These are phyloP conservation scores for Nothoprocta pentlandii DNA, from an alignment of 2,113 vertebrate species.

Conservation along the genomic window DNA sequence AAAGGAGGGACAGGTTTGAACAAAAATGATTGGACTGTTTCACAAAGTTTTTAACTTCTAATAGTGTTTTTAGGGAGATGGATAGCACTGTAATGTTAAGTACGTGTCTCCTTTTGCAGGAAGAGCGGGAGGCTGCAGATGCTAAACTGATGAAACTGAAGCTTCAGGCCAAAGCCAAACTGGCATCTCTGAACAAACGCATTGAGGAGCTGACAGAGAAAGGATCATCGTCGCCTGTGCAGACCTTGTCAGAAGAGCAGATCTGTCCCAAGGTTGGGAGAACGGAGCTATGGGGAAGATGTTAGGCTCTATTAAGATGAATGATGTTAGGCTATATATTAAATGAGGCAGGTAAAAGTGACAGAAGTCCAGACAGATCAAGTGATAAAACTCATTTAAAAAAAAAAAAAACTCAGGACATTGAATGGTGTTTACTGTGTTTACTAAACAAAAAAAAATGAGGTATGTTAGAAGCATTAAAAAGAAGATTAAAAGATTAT, in stretches of 20 bases:
- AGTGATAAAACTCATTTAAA: no score
- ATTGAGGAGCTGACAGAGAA: constrained; percentile 87
- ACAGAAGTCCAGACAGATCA: not conserved
- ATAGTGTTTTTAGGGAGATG: not conserved
- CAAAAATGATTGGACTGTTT: not conserved
- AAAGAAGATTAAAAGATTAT: not conserved
- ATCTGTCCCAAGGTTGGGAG: constrained; percentile 46
- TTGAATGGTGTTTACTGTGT: not conserved
- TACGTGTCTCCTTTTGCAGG: constrained; percentile 72
- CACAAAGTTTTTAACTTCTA: not conserved
- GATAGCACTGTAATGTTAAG: not conserved
- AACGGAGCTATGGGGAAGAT: not conserved
- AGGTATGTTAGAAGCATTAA: not conserved
- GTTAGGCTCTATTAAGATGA: not conserved
- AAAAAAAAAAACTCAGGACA: not conserved
- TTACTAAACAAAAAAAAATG: not conserved
- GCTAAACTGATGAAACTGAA: constrained; percentile 91
- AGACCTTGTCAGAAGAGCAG: constrained; percentile 1
- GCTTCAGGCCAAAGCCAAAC: constrained; percentile 92
- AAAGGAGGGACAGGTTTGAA: not conserved
- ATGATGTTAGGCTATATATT: not conserved
- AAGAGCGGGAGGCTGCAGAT: constrained; percentile 87
- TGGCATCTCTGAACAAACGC: constrained; percentile 89
- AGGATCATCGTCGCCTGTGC: constrained; percentile 4
- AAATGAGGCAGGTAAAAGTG: not conserved